These are phyloP conservation scores for Pelosia muscerda DNA, from an alignment of 2,888 invertebrate genomes.

Conservation along the genomic window DNA sequence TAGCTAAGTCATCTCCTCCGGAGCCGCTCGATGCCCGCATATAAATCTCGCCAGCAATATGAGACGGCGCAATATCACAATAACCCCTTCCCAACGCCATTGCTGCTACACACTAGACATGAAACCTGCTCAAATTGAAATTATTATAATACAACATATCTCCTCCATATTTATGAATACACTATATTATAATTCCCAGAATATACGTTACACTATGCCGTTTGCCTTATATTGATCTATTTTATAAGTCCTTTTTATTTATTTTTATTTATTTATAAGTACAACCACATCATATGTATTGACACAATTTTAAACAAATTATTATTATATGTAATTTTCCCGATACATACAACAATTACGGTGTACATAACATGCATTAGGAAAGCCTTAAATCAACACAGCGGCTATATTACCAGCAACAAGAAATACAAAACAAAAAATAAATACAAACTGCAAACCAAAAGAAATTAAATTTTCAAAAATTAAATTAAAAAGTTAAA, in stretches of 20 bases:
- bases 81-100: conserved; percentile 70
- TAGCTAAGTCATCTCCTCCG: conserved; percentile 39
- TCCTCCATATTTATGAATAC: conserved; percentile 46
- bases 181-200: conserved; percentile 37
- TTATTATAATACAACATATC: conserved; percentile 59
- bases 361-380: no score
- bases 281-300: no score
- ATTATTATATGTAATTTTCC: no score
- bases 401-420: no score
- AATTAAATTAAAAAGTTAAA: conserved; percentile 19
- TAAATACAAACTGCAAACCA: no score
- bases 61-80: conserved; percentile 79
- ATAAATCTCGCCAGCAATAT: conserved; percentile 82
- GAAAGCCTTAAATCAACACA: no score
- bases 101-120: conserved; percentile 51
- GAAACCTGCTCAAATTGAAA: conserved; percentile 63
- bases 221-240: conserved; percentile 7
- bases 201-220: conserved; percentile 11
- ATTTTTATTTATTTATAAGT: no score
- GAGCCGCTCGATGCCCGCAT: conserved; percentile 59
- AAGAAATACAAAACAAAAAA: no score
- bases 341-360: no score
- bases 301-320: no score
- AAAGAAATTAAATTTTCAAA: no score
- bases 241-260: no score